Evolutionary conservation across 2,888 invertebrate genomes (phyloP).

Genomic region (Tetragnatha montana): DNA sequence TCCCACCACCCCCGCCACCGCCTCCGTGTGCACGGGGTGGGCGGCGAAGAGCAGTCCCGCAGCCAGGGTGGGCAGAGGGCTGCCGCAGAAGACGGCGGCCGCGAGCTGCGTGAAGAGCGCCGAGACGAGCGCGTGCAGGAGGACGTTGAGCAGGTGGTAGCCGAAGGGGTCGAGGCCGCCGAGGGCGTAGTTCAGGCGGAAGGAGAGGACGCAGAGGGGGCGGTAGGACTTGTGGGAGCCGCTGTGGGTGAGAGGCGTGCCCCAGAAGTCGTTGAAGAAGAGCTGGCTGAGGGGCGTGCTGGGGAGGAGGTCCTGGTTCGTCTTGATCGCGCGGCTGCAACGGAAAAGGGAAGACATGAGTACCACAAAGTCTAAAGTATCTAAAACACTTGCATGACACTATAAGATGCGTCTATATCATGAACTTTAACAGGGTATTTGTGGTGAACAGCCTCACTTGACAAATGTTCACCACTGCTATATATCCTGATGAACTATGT

Average conservation of each 20-base stretch:
- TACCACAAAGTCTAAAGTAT: too few relatives aligned
- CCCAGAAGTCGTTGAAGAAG: constrained; percentile 97
- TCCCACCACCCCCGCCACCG: constrained; percentile 96
- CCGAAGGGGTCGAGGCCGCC: constrained; percentile 85
- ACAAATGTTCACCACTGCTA: too few relatives aligned
- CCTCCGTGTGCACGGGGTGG: constrained; percentile 97
- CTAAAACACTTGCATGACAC: too few relatives aligned
- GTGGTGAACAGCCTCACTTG: too few relatives aligned
- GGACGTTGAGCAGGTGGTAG: constrained; percentile 90
- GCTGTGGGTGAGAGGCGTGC: constrained; percentile 91
- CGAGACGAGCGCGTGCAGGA: constrained; percentile 90
- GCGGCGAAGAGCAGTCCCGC: constrained; percentile 92
- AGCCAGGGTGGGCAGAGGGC: constrained; percentile 77
- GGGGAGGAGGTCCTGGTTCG: constrained; percentile 93
- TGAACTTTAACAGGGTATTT: too few relatives aligned
- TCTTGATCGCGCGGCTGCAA: constrained; percentile 94
- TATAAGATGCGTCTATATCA: too few relatives aligned
- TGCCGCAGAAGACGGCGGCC: constrained; percentile 77
- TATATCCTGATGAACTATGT: too few relatives aligned
- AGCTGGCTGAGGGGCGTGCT: constrained; percentile 88
- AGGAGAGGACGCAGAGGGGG: constrained; percentile 91
- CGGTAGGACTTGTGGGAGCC: constrained; percentile 98
- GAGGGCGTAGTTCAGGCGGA: constrained; percentile 87
- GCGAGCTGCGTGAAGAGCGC: constrained; percentile 87
- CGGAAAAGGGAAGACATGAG: constrained; percentile 73